Percentiles rank a stretch among this genome's conserved stretches.
These are phyloP conservation scores for Bombus huntii DNA, from an alignment of 1,140 invertebrate genomes.

Conservation along the genomic window DNA sequence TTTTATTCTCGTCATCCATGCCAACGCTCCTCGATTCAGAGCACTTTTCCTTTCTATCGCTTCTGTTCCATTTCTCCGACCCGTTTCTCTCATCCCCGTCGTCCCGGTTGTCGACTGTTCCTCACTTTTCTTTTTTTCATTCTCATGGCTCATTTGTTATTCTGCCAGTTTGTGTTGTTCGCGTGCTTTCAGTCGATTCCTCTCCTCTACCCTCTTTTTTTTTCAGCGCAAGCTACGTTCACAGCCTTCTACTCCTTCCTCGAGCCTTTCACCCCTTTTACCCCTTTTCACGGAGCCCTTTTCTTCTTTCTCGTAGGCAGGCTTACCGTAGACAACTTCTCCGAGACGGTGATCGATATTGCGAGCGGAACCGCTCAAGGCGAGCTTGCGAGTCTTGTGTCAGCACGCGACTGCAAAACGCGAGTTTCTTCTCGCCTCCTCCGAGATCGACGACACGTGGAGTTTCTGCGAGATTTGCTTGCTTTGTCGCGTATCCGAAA, in stretches of 20 bases:
- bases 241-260: background rate
- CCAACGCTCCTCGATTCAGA: slow-evolving; percentile 36
- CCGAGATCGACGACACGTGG: slow-evolving; percentile 9
- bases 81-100: slow-evolving; percentile 30
- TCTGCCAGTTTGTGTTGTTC: slow-evolving; percentile 71
- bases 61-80: slow-evolving; percentile 27
- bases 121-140: slow-evolving; percentile 63
- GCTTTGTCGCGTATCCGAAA: background rate
- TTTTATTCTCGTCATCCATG: slow-evolving; percentile 46
- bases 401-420: slow-evolving; percentile 10
- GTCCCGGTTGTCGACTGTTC: slow-evolving; percentile 49
- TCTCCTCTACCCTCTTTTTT: background rate
- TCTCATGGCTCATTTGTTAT: slow-evolving; percentile 69
- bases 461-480: too few relatives aligned
- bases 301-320: slow-evolving; percentile 36
- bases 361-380: slow-evolving; percentile 2
- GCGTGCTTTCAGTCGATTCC: slow-evolving; percentile 50
- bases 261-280: background rate
- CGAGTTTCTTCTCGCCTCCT: background rate
- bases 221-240: background rate
- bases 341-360: slow-evolving; percentile 51
- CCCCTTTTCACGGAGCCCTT: background rate
- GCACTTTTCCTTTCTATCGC: slow-evolving; percentile 28
- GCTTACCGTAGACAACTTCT: slow-evolving; percentile 47
- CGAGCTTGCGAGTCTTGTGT: slow-evolving; percentile 19